phyloP scores from a whole-genome alignment of 2,888 invertebrate species.

The Plagodis pulveraria region DNA sequence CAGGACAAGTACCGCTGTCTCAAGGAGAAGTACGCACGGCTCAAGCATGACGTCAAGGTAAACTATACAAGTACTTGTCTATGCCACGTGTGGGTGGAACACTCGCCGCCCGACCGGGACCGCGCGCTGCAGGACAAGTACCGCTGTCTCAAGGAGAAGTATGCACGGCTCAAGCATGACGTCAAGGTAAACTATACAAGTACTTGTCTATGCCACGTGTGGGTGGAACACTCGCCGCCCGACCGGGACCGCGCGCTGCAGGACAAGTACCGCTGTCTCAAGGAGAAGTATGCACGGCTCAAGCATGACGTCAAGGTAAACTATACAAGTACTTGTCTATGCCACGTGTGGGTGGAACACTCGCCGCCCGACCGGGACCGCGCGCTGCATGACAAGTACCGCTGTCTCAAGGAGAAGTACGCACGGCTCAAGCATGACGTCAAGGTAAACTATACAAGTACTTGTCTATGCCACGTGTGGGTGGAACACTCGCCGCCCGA shows the following conservation, averaged over 20 bases:
- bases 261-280: conserved; percentile 92
- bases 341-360: conserved; percentile 86
- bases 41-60: conserved; percentile 92
- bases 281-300: conserved; percentile 92
- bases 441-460: conserved; percentile 69
- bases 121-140: conserved; percentile 92
- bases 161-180: conserved; percentile 91
- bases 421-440: conserved; percentile 92
- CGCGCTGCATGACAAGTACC: conserved; percentile 91
- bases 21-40: conserved; percentile 91
- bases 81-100: conserved; percentile 86
- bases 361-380: conserved; percentile 87
- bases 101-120: conserved; percentile 87
- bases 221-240: conserved; percentile 51
- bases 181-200: conserved; percentile 82
- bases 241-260: conserved; percentile 90
- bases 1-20: conserved; percentile 92
- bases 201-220: no score
- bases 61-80: conserved; percentile 48
- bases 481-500: conserved; percentile 61
- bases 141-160: conserved; percentile 92
- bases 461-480: no score
- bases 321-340: conserved; percentile 54
- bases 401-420: conserved; percentile 92
- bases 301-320: conserved; percentile 91